Conservation (phyloP, 2,113 vertebrate genomes). For the Pelvicachromis taeniatus region DNA sequence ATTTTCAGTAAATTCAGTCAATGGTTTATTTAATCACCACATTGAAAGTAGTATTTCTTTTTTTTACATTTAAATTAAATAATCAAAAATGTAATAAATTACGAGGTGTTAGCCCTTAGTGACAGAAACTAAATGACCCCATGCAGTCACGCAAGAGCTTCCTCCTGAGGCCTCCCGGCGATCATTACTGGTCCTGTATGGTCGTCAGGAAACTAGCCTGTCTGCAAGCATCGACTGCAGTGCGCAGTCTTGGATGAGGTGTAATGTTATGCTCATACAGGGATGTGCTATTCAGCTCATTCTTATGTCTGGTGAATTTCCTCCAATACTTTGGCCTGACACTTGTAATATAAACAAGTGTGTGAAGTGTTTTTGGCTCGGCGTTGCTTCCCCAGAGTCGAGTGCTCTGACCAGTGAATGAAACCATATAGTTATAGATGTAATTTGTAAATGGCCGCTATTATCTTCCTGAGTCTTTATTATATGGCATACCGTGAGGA, state of each 20-base stretch:
- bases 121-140: not conserved
- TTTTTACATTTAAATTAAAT: not conserved
- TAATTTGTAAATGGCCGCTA: no score
- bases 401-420: not conserved
- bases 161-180: not conserved
- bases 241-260: not conserved
- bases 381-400: not conserved
- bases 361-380: not conserved
- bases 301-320: not conserved
- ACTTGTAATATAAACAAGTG: not conserved
- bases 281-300: not conserved
- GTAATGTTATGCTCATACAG: not conserved
- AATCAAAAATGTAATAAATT: not conserved
- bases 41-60: not conserved
- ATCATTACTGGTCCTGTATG: not conserved
- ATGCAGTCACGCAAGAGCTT: not conserved
- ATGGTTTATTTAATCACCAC: not conserved
- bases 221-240: not conserved
- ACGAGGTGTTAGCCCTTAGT: not conserved
- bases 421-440: not conserved
- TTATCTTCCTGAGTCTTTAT: not conserved
- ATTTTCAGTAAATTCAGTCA: not conserved
- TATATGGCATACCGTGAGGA: not conserved
- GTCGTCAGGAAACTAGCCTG: not conserved
- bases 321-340: not conserved